Base-by-base conservation (phyloP, 2,888 invertebrate species). In the Orthosia gracilis region DNA sequence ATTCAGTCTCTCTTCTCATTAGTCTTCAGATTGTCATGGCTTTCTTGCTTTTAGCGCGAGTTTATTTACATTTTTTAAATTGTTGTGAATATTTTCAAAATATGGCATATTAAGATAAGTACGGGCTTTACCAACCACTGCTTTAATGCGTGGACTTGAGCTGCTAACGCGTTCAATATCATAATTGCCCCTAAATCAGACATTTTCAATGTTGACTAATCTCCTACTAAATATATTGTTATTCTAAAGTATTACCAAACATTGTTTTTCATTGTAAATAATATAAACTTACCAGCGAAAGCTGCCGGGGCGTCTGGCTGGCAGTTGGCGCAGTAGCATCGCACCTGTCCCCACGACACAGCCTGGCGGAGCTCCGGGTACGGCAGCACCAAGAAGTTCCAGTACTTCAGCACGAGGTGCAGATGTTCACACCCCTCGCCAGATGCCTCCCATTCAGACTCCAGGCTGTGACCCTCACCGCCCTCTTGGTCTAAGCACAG, bases 401-500 rank as follows among this genome's bases (percentile, higher is more conserved):
- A 96, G 72, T 92, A 96, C 83, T 95, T 95, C 11, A 96, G 81
- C 71, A 94, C 95, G 57, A 93, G 74, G 55, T 94, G 94, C 75
- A 96, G 85, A 72, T 95, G 94, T 74, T 94, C 94, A 69, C 96
- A 96, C 0, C 93, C 89, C 58, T 93, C 93, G 0, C 92, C 93
- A 0, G 91, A 91, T 3, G 92, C 92, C 78, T 92, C 94, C 93
- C 94, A 94, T 67, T 94, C 94, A 0, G 91, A 88, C 75, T 94
- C 94, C 59, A 92, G 76, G 31, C 91, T 92, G n/a, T 92, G 89
- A 0, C 88, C 91, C 9, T 91, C 94, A 3, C 78, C 80, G 1
- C 88, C 90, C 3, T 94, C 94, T 17, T 91, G 93, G 52, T 92
- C 93, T 62, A 93, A 86, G 63, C 90, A 90, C 9, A 96, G 80